These are phyloP conservation scores for Endomychus coccineus DNA, from an alignment of 2,888 invertebrate species.

Conservation along the genomic window DNA sequence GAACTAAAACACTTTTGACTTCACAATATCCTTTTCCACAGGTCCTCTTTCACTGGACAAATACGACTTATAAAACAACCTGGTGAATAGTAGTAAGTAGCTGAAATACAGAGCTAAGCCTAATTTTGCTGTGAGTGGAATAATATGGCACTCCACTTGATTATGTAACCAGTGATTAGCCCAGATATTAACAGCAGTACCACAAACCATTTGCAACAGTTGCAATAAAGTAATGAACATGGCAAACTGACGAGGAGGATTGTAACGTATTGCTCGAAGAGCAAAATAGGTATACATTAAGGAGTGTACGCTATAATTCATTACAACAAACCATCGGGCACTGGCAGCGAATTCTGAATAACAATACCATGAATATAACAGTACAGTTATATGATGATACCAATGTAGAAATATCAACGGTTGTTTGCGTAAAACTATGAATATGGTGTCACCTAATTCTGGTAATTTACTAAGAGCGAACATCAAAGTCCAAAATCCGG, in stretches of 20 bases:
- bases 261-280: conserved; percentile 58
- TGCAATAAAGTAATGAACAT: conserved; percentile 82
- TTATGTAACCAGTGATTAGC: not conserved
- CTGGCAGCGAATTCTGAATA: conserved; percentile 76
- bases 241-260: conserved; percentile 69
- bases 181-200: conserved; percentile 47
- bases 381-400: conserved; percentile 88
- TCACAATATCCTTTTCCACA: no score
- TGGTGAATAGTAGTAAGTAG: conserved; percentile 78
- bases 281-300: conserved; percentile 62
- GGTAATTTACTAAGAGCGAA: conserved; percentile 50
- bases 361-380: conserved; percentile 82
- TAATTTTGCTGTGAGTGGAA: not conserved
- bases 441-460: conserved; percentile 86
- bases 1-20: no score
- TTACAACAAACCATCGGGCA: conserved; percentile 80
- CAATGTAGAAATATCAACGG: conserved; percentile 84
- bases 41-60: conserved; percentile 49
- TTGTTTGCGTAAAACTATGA: conserved; percentile 81
- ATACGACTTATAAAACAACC: conserved; percentile 83
- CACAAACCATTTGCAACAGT: conserved; percentile 84
- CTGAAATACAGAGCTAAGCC: conserved; percentile 72
- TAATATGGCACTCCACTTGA: not conserved
- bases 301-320: conserved; percentile 79
- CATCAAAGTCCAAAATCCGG: not conserved